phyloP scores from a whole-genome alignment of 2,113 vertebrate species.

The Poeciliopsis turrubarensis region DNA sequence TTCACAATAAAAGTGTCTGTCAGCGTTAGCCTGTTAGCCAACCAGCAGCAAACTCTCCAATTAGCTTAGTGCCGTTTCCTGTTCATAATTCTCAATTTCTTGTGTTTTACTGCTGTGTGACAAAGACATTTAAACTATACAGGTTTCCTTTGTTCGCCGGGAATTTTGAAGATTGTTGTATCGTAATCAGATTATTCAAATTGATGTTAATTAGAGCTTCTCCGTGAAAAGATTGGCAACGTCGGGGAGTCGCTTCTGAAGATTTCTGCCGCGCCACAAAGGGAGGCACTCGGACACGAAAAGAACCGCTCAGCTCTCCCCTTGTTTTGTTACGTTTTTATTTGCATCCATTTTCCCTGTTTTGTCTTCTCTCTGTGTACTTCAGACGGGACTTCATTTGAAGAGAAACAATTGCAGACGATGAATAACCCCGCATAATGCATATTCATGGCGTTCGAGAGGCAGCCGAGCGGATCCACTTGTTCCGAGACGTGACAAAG shows the following conservation, averaged over 20 bases:
- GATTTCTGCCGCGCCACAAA: constrained; percentile 50
- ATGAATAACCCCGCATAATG: constrained; percentile 65
- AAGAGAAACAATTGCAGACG: constrained; percentile 54
- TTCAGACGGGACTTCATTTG: constrained; percentile 52
- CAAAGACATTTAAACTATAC: constrained; percentile 31
- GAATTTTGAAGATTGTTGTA: constrained; percentile 17
- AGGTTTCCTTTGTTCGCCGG: constrained; percentile 21
- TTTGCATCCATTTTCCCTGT: constrained; percentile 34
- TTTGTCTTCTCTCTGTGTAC: constrained; percentile 48
- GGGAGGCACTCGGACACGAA: constrained; percentile 43
- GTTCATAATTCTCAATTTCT: constrained; percentile 25
- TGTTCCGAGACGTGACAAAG: constrained; percentile 69
- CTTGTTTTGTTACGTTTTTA: constrained; percentile 52
- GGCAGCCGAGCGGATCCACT: constrained; percentile 62
- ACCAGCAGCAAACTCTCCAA: constrained; percentile 24
- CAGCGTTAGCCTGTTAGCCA: not conserved
- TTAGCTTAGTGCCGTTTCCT: constrained; percentile 26
- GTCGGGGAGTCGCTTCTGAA: constrained; percentile 45
- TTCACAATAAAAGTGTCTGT: not conserved
- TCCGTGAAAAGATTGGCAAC: constrained; percentile 40
- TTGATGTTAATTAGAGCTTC: constrained; percentile 72
- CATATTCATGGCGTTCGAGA: constrained; percentile 72
- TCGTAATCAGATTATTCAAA: constrained; percentile 77
- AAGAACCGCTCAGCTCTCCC: constrained; percentile 37
- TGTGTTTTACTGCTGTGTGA: constrained; percentile 24